phyloP scores from a whole-genome alignment of 23 tunicate species.

The Ascidia mentula region DNA sequence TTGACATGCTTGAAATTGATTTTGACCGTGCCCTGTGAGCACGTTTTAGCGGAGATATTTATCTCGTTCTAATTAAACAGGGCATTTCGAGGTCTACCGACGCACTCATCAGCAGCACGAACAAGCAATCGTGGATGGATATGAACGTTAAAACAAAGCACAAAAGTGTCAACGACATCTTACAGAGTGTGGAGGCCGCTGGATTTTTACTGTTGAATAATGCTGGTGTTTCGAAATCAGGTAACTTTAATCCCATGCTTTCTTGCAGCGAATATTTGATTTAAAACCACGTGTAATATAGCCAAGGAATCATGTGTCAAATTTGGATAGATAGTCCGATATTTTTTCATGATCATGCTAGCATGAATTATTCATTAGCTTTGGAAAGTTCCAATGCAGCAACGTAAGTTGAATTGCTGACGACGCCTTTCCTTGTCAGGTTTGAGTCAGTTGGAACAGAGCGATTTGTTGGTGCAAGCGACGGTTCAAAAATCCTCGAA shows the following conservation, averaged over 20 bases:
- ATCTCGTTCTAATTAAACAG: conserved; percentile 6
- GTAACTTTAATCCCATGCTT: no score
- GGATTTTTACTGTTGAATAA: conserved; percentile 39
- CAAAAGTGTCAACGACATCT: conserved; percentile 19
- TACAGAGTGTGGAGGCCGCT: conserved; percentile 53
- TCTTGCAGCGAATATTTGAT: no score
- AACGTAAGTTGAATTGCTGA: no score
- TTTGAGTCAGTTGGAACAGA: not conserved
- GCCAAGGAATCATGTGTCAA: no score
- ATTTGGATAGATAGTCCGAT: no score
- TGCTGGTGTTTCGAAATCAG: no score
- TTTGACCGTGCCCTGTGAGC: not conserved
- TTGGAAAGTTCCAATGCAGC: no score
- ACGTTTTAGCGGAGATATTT: not conserved
- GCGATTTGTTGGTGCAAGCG: conserved; percentile 13
- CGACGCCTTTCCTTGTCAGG: not conserved
- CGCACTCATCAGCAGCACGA: not conserved
- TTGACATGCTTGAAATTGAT: conserved; percentile 3
- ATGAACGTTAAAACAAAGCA: conserved; percentile 20
- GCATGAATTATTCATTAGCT: no score
- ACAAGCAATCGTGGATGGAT: conserved; percentile 18
- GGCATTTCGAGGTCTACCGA: conserved; percentile 17
- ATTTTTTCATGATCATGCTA: no score
- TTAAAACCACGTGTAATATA: no score
- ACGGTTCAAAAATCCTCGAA: conserved; percentile 17